Conservation (phyloP, 2,797 vertebrate genomes). For the Steatocranus sp. region DNA sequence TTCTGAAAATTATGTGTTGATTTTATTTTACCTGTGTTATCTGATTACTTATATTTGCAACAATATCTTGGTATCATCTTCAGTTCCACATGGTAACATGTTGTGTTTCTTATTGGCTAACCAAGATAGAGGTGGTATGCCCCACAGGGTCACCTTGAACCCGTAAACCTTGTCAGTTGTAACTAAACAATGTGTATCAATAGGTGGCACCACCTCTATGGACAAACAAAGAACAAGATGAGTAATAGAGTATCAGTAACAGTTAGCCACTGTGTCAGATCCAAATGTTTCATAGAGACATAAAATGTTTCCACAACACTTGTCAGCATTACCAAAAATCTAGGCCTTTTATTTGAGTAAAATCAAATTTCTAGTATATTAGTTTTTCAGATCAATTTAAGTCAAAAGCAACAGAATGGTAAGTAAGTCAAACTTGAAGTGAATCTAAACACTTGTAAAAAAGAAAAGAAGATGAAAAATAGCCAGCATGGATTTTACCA, state of each 20-base stretch:
- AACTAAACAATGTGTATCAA: neutral
- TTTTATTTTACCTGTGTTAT: neutral
- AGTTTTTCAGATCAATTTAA: neutral
- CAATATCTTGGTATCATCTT: neutral
- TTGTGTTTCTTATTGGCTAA: neutral
- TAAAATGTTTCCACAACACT: neutral
- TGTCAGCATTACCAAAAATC: neutral
- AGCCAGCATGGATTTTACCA: neutral
- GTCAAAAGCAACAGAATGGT: neutral
- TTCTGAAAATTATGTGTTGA: neutral
- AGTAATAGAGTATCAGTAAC: neutral
- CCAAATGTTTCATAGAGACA: neutral
- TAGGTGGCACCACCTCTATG: neutral
- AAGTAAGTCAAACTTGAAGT: neutral
- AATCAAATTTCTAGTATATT: neutral
- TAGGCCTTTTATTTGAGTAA: neutral
- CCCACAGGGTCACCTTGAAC: neutral
- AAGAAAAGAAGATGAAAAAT: neutral
- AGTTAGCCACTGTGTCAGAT: neutral
- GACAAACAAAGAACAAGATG: neutral
- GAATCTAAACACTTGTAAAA: neutral
- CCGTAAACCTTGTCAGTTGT: neutral
- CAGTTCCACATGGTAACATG: neutral
- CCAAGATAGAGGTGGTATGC: neutral
- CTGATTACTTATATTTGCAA: neutral